Conservation (phyloP, 1,140 invertebrate species). For the Aradophagus sp. region DNA sequence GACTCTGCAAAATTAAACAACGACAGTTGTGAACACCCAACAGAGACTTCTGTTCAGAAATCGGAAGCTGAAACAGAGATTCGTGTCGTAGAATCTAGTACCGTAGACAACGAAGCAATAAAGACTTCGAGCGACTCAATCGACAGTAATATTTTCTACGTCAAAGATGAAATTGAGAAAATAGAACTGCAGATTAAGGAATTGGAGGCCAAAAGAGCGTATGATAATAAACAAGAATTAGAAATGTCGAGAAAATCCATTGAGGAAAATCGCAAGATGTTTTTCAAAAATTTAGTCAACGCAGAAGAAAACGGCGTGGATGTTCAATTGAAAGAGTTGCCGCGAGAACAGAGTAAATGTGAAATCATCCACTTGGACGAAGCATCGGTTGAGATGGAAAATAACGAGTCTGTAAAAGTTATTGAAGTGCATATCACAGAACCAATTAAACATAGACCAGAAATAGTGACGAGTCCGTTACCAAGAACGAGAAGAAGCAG, state of each 20-base stretch:
- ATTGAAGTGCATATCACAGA: slow-evolving; percentile 71
- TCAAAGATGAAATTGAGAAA: slow-evolving; percentile 70
- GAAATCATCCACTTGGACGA: slow-evolving; percentile 64
- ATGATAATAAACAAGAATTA: slow-evolving; percentile 13
- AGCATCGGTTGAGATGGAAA: slow-evolving; percentile 36
- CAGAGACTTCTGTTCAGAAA: too few relatives aligned
- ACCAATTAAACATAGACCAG: slow-evolving; percentile 62
- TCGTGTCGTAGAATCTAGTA: too few relatives aligned
- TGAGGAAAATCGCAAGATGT: slow-evolving; percentile 63
- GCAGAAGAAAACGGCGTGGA: slow-evolving; percentile 57
- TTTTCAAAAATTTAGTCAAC: slow-evolving; percentile 64
- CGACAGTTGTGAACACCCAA: too few relatives aligned
- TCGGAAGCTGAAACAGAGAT: too few relatives aligned
- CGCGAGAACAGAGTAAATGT: slow-evolving; percentile 65
- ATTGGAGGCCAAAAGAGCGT: slow-evolving; percentile 55
- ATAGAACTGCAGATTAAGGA: slow-evolving; percentile 69
- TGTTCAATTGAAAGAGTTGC: slow-evolving; percentile 66
- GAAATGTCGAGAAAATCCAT: slow-evolving; percentile 52
- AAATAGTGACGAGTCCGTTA: slow-evolving; percentile 60
- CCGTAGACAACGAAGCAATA: too few relatives aligned
- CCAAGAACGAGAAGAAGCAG: slow-evolving; percentile 64
- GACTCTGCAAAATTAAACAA: too few relatives aligned
- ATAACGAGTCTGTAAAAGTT: slow-evolving; percentile 63
- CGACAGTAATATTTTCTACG: slow-evolving; percentile 62
- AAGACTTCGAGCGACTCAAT: not conserved